A percentile compares a stretch with the other conserved stretches of the same genome.
Conservation (phyloP, 2,888 invertebrate species). For the Epistrophe eligans region DNA sequence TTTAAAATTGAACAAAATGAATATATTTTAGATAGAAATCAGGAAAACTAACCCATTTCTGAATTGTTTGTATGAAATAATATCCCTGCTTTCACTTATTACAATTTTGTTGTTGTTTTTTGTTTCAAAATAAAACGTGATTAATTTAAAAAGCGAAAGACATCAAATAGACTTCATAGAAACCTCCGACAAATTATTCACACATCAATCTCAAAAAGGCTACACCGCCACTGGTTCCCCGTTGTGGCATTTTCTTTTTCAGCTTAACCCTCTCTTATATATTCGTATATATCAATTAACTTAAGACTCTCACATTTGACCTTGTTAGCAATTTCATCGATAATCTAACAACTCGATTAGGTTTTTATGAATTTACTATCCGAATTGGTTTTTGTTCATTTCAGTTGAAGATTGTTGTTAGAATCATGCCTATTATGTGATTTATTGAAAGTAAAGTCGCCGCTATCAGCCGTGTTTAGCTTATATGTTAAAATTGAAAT, state of each 20-base stretch:
- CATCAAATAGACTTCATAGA: conserved; percentile 23
- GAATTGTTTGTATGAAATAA: too few relatives aligned
- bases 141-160: neutral
- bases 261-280: conserved; percentile 5
- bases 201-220: conserved; percentile 58
- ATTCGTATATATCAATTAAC: conserved; percentile 3
- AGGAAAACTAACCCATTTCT: too few relatives aligned
- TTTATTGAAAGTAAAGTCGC: conserved; percentile 71
- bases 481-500: conserved; percentile 41
- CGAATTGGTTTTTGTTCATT: conserved; percentile 27
- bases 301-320: conserved; percentile 35
- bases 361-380: conserved; percentile 71
- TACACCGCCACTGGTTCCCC: conserved; percentile 60
- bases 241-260: conserved; percentile 24
- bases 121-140: conserved; percentile 27
- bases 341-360: conserved; percentile 73
- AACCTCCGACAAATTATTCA: conserved; percentile 59
- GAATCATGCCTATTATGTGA: conserved; percentile 34
- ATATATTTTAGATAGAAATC: too few relatives aligned
- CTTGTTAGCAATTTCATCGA: conserved; percentile 73
- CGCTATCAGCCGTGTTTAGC: neutral
- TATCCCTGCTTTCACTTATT: conserved; percentile 25
- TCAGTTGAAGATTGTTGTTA: conserved; percentile 16
- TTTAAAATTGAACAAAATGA: too few relatives aligned
- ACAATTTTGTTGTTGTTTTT: neutral